Evolutionary conservation across 2,113 vertebrate species (phyloP), one percentile per base, ranked within the genome.

Genomic region (Thamnaconus septentrionalis): DNA sequence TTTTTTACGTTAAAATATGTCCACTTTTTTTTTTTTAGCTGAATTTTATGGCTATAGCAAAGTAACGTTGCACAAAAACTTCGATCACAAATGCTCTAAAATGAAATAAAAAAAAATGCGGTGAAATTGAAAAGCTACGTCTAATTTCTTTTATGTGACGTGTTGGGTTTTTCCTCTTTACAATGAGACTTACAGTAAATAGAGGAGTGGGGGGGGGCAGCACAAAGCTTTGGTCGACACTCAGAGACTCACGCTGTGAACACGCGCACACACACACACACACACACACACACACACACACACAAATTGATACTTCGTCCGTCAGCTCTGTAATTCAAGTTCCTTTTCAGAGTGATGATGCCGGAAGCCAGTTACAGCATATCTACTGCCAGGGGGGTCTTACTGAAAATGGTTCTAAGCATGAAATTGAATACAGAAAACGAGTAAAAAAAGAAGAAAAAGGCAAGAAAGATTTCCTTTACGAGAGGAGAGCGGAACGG

Each of bases 271-370:
- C 18, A 31, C 18, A 31, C 18, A 31, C 18, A 31, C 18, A 31
- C 18, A 31, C 18, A 31, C 18, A 31, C 18, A 31, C 18, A 31
- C 18, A 31, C 18, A 31, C 18, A 31, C 18, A 31, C 18, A 31
- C 18, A 31, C 18, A 31, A 31, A 31, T 31, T 31, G 18, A 31
- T 31, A 2, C 18, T 31, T 31, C 18, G 64, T 81, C 86, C 48
- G 75, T 86, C 77, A 75, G 82, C 85, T 88, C 85, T 87, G 84
- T 81, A 87, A 88, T 90, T 87, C 79, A 84, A 81, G 69, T 80
- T 74, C 78, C 68, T 79, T 64, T 78, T 66, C 73, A 82, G 78
- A 87, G 68, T 66, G 66, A 85, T 85, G 71, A 80, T 85, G 81
- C 84, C 82, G 80, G 83, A 69, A 84, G 69, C 53, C 79, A 69